Percentiles rank a stretch among this genome's conserved stretches.
Evolutionary conservation across 2,797 vertebrate genomes (phyloP).

Genomic region (Sitta carolinensis): DNA sequence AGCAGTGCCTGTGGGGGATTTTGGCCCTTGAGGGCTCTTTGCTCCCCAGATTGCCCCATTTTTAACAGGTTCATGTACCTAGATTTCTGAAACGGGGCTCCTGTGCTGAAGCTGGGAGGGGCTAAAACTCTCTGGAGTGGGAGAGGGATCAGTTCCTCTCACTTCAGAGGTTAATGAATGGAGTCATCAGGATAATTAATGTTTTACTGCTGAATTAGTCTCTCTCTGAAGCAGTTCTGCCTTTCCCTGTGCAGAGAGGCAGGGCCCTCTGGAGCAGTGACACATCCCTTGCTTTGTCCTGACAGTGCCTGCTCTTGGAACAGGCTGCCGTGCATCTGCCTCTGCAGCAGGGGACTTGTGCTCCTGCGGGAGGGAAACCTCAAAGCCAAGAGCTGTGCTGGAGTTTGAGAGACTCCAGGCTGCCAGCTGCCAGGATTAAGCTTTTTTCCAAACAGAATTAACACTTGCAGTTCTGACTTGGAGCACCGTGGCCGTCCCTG

Average conservation of each 20-base stretch:
- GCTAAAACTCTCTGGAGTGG: conserved; percentile 63
- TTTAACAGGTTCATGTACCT: background rate
- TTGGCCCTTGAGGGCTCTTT: background rate
- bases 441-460: background rate
- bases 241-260: conserved; percentile 44
- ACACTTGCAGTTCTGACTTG: background rate
- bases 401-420: background rate
- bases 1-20: background rate
- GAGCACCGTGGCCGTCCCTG: background rate
- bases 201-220: conserved; percentile 75
- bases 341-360: background rate
- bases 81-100: background rate
- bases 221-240: conserved; percentile 52
- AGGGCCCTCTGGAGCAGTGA: conserved; percentile 31
- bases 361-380: background rate
- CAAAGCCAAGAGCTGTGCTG: conserved; percentile 1
- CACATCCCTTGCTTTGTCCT: conserved; percentile 24
- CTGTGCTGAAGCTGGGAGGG: background rate
- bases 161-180: conserved; percentile 65
- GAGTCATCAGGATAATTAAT: conserved; percentile 71
- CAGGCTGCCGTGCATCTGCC: background rate
- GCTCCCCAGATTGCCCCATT: background rate
- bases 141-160: conserved; percentile 32
- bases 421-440: conserved; percentile 2
- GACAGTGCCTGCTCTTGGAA: background rate